These are phyloP conservation scores for Rachycentron canadum DNA, from an alignment of 2,797 vertebrate genomes.

Conservation along the genomic window DNA sequence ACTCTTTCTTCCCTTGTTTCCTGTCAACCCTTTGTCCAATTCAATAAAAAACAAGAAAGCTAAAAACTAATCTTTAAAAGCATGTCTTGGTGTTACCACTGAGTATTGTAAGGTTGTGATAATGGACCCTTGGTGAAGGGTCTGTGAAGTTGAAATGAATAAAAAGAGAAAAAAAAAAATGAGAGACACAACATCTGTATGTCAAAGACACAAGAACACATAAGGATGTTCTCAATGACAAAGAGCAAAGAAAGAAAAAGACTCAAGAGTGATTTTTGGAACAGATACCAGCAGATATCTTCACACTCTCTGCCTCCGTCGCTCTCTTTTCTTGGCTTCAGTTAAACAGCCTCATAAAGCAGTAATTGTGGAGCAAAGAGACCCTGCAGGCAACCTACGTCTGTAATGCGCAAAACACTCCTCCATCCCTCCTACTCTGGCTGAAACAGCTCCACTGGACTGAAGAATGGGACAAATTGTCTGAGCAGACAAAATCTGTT, in stretches of 20 bases:
- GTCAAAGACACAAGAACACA: constrained; percentile 31
- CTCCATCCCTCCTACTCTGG: constrained; percentile 64
- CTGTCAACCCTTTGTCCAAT: not conserved
- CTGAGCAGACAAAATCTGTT: constrained; percentile 56
- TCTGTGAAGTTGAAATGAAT: not conserved
- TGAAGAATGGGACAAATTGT: constrained; percentile 70
- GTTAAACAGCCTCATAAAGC: constrained; percentile 71
- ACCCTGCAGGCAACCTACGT: constrained; percentile 74
- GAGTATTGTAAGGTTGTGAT: not conserved
- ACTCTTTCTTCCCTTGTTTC: not conserved
- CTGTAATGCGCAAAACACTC: constrained; percentile 72
- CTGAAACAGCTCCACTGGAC: constrained; percentile 50
- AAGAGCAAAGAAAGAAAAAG: constrained; percentile 37
- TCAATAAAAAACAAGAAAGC: not conserved
- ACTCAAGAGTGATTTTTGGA: constrained; percentile 38
- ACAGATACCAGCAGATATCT: constrained; percentile 57
- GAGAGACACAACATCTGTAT: constrained; percentile 18
- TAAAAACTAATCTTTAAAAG: not conserved
- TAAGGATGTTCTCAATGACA: constrained; percentile 25
- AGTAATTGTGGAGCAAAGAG: constrained; percentile 69
- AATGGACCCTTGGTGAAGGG: not conserved
- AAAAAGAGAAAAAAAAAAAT: constrained; percentile 25
- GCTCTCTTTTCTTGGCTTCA: constrained; percentile 56
- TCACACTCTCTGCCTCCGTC: constrained; percentile 52
- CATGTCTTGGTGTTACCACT: not conserved